Percentiles rank a stretch among this genome's conserved stretches.
phyloP scores from a whole-genome alignment of 2,888 invertebrate species.

The Cheilosia variabilis region DNA sequence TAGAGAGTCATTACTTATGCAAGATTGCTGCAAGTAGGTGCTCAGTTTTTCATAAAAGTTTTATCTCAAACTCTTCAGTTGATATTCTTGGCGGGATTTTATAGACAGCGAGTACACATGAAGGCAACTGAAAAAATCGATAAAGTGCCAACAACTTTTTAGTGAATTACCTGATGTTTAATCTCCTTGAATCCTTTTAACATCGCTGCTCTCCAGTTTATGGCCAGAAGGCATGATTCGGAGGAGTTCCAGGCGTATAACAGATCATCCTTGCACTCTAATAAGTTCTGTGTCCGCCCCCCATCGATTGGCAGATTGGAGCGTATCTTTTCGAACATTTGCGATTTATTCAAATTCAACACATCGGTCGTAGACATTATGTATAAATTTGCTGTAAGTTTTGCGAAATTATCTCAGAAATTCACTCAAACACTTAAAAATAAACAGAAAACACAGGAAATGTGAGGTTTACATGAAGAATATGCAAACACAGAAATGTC shows the following conservation, averaged over 20 bases:
- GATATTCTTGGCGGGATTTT: conserved; percentile 42
- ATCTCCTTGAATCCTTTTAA: conserved; percentile 82
- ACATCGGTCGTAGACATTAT: conserved; percentile 84
- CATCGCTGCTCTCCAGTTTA: conserved; percentile 85
- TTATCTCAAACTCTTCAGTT: conserved; percentile 27
- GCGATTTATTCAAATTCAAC: conserved; percentile 85
- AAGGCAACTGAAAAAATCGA: conserved; percentile 47
- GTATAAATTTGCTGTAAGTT: not conserved
- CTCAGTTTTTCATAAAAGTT: conserved; percentile 6
- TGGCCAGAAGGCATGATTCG: conserved; percentile 85
- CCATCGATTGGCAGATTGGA: conserved; percentile 84
- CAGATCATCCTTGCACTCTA: conserved; percentile 86
- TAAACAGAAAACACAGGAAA: conserved; percentile 43
- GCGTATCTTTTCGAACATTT: conserved; percentile 85
- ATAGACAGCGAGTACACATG: not conserved
- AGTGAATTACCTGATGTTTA: conserved; percentile 84
- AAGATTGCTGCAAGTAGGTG: not conserved
- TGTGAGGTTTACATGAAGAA: conserved; percentile 1
- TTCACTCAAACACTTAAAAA: conserved; percentile 12
- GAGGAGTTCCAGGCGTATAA: conserved; percentile 87
- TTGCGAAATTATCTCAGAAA: conserved; percentile 19
- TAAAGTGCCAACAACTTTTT: not conserved
- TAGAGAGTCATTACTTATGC: conserved; percentile 14
- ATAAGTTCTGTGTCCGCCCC: conserved; percentile 85
- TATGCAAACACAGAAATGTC: conserved; percentile 30